A percentile compares a stretch with the other conserved stretches of the same genome.
Conservation (phyloP, 2,113 vertebrate species). For the Colossoma macropomum region DNA sequence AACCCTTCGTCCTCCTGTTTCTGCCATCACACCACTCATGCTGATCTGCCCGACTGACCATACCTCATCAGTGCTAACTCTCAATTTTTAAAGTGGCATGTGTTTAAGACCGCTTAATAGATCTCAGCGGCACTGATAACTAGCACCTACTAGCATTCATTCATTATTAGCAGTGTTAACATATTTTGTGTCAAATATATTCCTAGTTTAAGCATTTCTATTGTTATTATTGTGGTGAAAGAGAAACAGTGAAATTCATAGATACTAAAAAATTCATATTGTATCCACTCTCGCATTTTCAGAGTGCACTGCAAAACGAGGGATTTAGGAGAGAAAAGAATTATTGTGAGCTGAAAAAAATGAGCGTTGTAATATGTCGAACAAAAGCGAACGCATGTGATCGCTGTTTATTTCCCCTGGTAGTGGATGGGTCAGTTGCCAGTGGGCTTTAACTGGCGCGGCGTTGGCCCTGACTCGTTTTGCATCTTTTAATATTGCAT, state of each 20-base stretch:
- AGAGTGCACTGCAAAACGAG: background rate
- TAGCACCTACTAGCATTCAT: background rate
- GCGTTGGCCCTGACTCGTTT: conserved; percentile 26
- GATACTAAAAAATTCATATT: background rate
- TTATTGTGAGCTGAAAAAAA: conserved; percentile 40
- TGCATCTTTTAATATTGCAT: conserved; percentile 85
- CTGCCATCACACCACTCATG: background rate
- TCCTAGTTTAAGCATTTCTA: background rate
- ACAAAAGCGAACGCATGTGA: conserved; percentile 35
- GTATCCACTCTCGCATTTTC: background rate
- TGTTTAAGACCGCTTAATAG: background rate
- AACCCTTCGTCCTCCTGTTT: background rate
- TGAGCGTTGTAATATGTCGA: conserved; percentile 14
- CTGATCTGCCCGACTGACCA: background rate
- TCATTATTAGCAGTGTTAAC: background rate
- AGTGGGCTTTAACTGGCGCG: conserved; percentile 42
- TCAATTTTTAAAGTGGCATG: background rate
- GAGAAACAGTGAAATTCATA: background rate
- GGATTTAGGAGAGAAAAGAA: conserved; percentile 10
- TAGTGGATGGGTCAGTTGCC: conserved; percentile 42
- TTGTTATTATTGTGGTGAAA: conserved; percentile 5
- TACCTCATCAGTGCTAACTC: background rate
- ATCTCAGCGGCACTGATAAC: background rate
- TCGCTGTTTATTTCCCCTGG: conserved; percentile 54
- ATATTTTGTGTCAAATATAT: background rate